Percentiles rank a stretch among this genome's conserved stretches.
Evolutionary conservation across 2,113 vertebrate genomes (phyloP).

Genomic region (Neomonachus schauinslandi): DNA sequence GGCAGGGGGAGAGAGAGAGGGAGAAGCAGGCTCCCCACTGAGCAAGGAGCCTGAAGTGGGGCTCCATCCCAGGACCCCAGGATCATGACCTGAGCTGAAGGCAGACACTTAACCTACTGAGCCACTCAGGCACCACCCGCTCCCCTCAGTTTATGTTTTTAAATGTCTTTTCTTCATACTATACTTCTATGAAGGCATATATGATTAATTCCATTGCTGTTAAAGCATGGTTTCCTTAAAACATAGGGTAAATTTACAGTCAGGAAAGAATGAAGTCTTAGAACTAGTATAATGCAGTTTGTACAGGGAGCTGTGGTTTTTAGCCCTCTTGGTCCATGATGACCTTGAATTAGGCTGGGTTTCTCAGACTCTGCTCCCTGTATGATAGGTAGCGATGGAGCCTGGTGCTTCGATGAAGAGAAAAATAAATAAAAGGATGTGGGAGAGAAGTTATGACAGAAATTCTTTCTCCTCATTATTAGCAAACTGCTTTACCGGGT

Average conservation of each 20-base stretch:
- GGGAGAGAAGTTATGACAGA: neutral
- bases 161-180: constrained; percentile 80
- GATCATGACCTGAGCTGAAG: neutral
- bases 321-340: neutral
- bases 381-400: neutral
- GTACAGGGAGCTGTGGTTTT: neutral
- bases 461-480: neutral
- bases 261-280: neutral
- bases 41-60: neutral
- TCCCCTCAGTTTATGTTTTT: constrained; percentile 77
- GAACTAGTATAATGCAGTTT: neutral
- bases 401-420: neutral
- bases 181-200: constrained; percentile 80
- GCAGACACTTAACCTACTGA: neutral
- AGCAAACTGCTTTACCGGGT: neutral
- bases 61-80: neutral
- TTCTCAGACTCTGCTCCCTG: neutral
- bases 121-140: neutral
- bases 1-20: neutral
- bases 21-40: neutral
- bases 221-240: neutral
- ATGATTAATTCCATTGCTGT: neutral
- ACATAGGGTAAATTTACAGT: neutral
- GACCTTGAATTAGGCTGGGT: neutral
- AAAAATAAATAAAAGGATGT: neutral